These are phyloP conservation scores for Drosophila kikkawai DNA, from an alignment of 1,140 invertebrate genomes.

Conservation along the genomic window DNA sequence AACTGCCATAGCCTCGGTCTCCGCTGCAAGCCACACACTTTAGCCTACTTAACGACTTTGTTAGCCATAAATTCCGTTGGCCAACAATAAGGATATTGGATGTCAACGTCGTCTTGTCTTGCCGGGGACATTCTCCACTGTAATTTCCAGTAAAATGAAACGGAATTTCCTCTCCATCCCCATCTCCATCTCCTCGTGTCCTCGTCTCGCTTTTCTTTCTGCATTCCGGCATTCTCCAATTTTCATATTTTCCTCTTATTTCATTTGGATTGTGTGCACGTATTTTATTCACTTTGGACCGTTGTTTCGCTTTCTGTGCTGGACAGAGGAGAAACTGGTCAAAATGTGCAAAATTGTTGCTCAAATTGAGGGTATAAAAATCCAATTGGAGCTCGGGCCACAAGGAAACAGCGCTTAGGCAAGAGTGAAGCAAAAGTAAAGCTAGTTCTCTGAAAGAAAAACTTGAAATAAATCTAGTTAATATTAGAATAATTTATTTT, in stretches of 20 bases:
- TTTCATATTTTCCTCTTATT: conserved; percentile 71
- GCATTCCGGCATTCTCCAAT: conserved; percentile 55
- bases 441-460: neutral
- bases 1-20: neutral
- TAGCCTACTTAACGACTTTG: conserved; percentile 74
- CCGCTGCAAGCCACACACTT: conserved; percentile 46
- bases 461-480: neutral
- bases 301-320: conserved; percentile 36
- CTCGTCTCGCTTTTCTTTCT: conserved; percentile 19
- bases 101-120: conserved; percentile 72
- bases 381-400: neutral
- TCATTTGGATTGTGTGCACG: conserved; percentile 61
- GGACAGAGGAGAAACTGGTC: conserved; percentile 37
- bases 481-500: conserved; percentile 7
- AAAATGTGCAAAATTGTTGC: conserved; percentile 65
- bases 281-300: conserved; percentile 57
- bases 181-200: neutral
- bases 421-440: too few relatives aligned
- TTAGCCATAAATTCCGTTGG: conserved; percentile 73
- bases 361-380: conserved; percentile 27
- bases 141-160: conserved; percentile 61
- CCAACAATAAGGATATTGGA: conserved; percentile 81
- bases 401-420: neutral
- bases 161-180: conserved; percentile 40
- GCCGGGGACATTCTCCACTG: conserved; percentile 34